A percentile compares a stretch with the other conserved stretches of the same genome.
phyloP scores from a whole-genome alignment of 2,888 invertebrate species.

The Nemotelus nigrinus region DNA sequence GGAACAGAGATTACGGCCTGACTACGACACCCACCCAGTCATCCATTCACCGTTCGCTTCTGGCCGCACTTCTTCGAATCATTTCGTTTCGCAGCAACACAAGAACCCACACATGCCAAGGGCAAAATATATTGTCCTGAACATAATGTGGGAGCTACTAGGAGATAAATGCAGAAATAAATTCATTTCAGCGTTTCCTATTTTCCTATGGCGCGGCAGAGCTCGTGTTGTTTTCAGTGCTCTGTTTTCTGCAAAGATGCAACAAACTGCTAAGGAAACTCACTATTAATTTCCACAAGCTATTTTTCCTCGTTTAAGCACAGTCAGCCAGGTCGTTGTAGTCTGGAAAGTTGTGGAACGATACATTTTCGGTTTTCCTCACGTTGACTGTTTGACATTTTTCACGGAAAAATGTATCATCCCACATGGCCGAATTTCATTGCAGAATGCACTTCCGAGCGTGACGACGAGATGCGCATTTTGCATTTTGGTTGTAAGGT shows the following conservation, averaged over 20 bases:
- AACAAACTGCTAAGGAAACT: constrained; percentile 26
- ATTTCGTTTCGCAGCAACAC: neutral
- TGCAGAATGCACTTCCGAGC: neutral
- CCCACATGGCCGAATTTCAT: neutral
- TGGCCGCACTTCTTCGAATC: neutral
- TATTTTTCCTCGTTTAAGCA: neutral
- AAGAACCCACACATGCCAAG: constrained; percentile 1
- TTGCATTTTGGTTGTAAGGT: too few species aligned
- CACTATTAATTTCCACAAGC: constrained; percentile 21
- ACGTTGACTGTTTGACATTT: constrained; percentile 16
- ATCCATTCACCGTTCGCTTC: too few species aligned
- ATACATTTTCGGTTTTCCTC: neutral
- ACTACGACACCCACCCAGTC: too few species aligned
- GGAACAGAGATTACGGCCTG: too few species aligned
- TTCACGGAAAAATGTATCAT: constrained; percentile 3
- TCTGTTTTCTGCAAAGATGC: neutral
- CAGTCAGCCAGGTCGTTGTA: neutral
- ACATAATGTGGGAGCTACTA: constrained; percentile 1
- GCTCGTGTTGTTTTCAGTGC: neutral
- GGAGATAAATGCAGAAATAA: constrained; percentile 16
- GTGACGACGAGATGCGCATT: too few species aligned
- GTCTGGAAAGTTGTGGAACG: neutral
- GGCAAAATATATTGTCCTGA: constrained; percentile 17
- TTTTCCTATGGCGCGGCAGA: neutral
- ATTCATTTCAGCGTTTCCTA: neutral